Percentiles rank a stretch among this genome's conserved stretches.
Evolutionary conservation across 2,888 invertebrate species (phyloP).

Genomic region (Cephus nigrinus): DNA sequence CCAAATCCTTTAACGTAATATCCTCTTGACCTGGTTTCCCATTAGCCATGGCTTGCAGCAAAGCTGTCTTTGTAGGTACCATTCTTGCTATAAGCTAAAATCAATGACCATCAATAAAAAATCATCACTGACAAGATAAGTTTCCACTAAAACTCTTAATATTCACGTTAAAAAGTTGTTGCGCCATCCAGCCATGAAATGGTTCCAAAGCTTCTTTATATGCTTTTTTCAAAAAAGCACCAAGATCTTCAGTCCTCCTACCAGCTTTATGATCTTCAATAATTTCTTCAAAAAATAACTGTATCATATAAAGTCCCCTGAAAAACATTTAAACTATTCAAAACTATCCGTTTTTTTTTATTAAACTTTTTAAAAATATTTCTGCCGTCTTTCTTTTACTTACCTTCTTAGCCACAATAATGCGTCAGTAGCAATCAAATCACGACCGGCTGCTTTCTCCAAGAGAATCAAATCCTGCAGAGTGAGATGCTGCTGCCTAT

Average conservation of each 20-base stretch:
- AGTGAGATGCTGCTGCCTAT: slow-evolving; percentile 70
- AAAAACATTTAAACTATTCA: slow-evolving; percentile 33
- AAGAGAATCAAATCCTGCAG: slow-evolving; percentile 76
- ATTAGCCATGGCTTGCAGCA: slow-evolving; percentile 68
- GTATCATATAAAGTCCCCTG: slow-evolving; percentile 75
- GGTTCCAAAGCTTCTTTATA: slow-evolving; percentile 79
- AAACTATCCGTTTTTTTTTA: not conserved
- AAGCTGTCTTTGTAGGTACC: slow-evolving; percentile 73
- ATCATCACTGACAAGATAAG: not conserved
- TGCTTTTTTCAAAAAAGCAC: slow-evolving; percentile 73
- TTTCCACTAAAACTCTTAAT: slow-evolving; percentile 13
- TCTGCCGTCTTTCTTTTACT: not conserved
- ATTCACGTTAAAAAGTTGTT: slow-evolving; percentile 78
- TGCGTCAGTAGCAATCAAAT: slow-evolving; percentile 70
- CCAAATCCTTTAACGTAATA: slow-evolving; percentile 60
- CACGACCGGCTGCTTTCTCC: slow-evolving; percentile 70
- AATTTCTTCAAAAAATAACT: slow-evolving; percentile 71
- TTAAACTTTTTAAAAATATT: not conserved
- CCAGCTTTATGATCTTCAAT: slow-evolving; percentile 67
- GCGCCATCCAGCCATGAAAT: slow-evolving; percentile 82
- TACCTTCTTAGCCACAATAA: slow-evolving; percentile 83
- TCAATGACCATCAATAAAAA: slow-evolving; percentile 7
- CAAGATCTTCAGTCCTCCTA: slow-evolving; percentile 70
- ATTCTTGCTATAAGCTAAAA: slow-evolving; percentile 74
- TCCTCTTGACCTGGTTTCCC: slow-evolving; percentile 60